Evolutionary conservation across 2,113 vertebrate species (phyloP).

Genomic region (Ovis aries): DNA sequence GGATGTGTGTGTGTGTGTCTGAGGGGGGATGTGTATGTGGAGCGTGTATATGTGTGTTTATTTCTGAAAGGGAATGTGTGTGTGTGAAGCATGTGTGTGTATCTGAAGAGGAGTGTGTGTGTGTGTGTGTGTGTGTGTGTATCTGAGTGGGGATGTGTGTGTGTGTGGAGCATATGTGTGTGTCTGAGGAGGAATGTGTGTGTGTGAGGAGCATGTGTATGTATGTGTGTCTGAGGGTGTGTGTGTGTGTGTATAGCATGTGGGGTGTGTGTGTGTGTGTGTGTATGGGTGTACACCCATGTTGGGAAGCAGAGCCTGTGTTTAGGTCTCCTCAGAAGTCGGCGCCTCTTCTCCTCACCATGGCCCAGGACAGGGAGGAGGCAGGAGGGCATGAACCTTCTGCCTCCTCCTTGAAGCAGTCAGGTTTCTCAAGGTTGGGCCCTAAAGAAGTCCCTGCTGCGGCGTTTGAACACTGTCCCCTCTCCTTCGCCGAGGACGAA

Average conservation of each 20-base stretch:
- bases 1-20: too few relatives aligned
- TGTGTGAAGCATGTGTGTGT: too few relatives aligned
- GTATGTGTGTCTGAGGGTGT: neutral
- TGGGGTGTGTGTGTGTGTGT: too few relatives aligned
- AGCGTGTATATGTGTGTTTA: too few relatives aligned
- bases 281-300: fast-evolving
- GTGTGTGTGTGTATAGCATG: too few relatives aligned
- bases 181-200: too few relatives aligned
- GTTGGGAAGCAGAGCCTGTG: neutral
- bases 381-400: too few relatives aligned
- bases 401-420: neutral
- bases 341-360: neutral
- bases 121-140: neutral
- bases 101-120: too few relatives aligned
- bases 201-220: neutral
- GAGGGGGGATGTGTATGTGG: too few relatives aligned
- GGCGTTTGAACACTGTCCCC: too few relatives aligned
- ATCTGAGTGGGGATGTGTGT: neutral
- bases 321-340: neutral
- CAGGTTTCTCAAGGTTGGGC: neutral
- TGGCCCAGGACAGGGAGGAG: neutral
- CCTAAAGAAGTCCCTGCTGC: neutral
- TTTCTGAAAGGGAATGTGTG: too few relatives aligned
- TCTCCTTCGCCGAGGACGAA: neutral
- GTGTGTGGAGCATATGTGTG: neutral